Evolutionary conservation across 2,113 vertebrate species (phyloP).

Genomic region (Xyliphius kryptos): DNA sequence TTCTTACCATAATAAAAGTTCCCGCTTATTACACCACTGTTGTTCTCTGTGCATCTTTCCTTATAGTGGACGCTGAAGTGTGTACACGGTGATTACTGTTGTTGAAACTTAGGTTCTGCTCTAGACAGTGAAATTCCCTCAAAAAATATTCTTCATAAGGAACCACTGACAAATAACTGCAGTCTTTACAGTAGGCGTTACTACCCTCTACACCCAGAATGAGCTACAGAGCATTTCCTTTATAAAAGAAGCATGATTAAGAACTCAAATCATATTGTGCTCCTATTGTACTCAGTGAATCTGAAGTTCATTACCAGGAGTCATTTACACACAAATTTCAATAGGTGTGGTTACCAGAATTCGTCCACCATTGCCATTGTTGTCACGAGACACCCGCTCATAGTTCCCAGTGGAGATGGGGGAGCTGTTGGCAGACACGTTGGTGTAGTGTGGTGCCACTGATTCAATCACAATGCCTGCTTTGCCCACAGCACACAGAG

Average conservation of each 20-base stretch:
- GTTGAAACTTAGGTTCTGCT: slow-evolving; percentile 15
- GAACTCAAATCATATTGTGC: slow-evolving; percentile 11
- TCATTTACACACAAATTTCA: slow-evolving; percentile 69
- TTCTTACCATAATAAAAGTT: not conserved
- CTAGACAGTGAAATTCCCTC: slow-evolving; percentile 43
- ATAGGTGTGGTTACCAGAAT: slow-evolving; percentile 66
- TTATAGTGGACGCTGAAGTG: not conserved
- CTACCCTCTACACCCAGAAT: slow-evolving; percentile 12
- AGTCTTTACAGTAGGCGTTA: slow-evolving; percentile 20
- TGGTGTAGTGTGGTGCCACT: slow-evolving; percentile 51
- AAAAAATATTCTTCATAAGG: slow-evolving; percentile 47
- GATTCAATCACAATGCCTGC: slow-evolving; percentile 56
- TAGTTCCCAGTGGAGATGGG: slow-evolving; percentile 61
- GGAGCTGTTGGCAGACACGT: slow-evolving; percentile 54
- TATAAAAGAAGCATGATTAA: not conserved
- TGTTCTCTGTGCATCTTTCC: not conserved
- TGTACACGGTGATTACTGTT: slow-evolving; percentile 2
- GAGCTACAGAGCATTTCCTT: slow-evolving; percentile 8
- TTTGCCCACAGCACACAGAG: slow-evolving; percentile 42
- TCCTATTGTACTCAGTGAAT: slow-evolving; percentile 17
- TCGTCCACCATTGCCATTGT: slow-evolving; percentile 52
- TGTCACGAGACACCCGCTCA: slow-evolving; percentile 58
- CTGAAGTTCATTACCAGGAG: not conserved
- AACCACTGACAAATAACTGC: slow-evolving; percentile 22
- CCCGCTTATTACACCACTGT: not conserved